A percentile compares a stretch with the other conserved stretches of the same genome.
phyloP scores from a whole-genome alignment of 2,888 invertebrate species.

The Himalopsyche kuldschensis region DNA sequence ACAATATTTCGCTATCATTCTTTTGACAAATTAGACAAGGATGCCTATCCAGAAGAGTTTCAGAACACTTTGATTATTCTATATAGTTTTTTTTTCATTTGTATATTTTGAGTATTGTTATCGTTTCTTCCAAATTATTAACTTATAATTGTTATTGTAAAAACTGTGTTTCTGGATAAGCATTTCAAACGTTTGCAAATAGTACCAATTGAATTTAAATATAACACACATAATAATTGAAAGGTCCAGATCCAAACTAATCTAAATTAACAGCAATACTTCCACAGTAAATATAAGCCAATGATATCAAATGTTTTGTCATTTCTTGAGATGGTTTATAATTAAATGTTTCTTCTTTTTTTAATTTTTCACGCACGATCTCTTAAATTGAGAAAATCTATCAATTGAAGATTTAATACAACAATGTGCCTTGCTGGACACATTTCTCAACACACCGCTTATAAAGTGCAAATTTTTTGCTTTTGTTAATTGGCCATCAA shows the following conservation, averaged over 20 bases:
- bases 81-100: slow-evolving; percentile 4
- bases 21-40: slow-evolving; percentile 21
- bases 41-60: slow-evolving; percentile 32
- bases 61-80: background rate
- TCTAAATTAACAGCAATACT: too few relatives aligned
- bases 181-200: slow-evolving; percentile 16
- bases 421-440: too few relatives aligned
- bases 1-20: slow-evolving; percentile 24
- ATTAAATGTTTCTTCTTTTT: too few relatives aligned
- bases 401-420: too few relatives aligned
- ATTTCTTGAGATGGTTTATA: too few relatives aligned
- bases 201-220: slow-evolving; percentile 27
- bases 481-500: too few relatives aligned
- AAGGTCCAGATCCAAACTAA: background rate
- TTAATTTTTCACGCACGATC: too few relatives aligned
- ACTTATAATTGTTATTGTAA: background rate
- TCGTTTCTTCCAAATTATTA: slow-evolving; percentile 5
- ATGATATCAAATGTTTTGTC: background rate
- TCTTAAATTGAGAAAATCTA: too few relatives aligned
- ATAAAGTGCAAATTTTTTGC: too few relatives aligned
- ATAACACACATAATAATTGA: background rate
- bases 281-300: background rate
- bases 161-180: slow-evolving; percentile 28
- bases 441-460: too few relatives aligned
- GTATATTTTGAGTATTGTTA: slow-evolving; percentile 26